Base-by-base conservation (phyloP, 2,797 vertebrate species). In the Catamblyrhynchus diadema region DNA sequence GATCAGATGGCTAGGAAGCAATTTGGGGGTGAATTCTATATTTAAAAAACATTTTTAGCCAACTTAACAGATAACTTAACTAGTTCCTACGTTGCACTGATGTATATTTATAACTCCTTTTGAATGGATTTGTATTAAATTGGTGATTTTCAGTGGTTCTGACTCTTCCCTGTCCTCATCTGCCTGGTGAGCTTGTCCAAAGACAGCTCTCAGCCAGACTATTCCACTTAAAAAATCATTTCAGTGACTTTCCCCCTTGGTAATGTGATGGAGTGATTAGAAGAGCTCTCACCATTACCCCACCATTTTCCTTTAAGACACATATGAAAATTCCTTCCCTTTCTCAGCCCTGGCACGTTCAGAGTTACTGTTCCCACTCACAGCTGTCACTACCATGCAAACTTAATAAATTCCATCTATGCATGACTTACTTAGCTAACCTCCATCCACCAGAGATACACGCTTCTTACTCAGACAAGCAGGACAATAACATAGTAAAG, bases 341-440 rank as follows among this genome's bases (percentile, higher is more conserved):
- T 95, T 91, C 96, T 87, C 64, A 95, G 82, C 94, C 93, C 69
- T 93, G 88, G 94, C 94, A 96, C 67, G 81, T 92, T 95, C 78
- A 64, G 88, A 97, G 92, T 93, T 94, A 95, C 95, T 95, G 96
- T 91, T 89, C 87, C 93, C 86, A 95, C 95, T 97, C 93, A 93
- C 50, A 96, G 90, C 92, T 97, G 95, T 94, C 94, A 95, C 86
- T 96, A 85, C 81, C 74, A 80, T 94, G 96, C 91, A 93, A 97
- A 96, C 91, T 95, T 98, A 97, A 96, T 88, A 96, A 97, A 95
- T 96, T 97, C 96, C 97, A 94, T 96, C 95, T 97, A 93, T 96
- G 88, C 94, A 90, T 96, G 65, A 97, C 94, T 97, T 96, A 96
- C 96, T 95, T 95, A 96, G 95, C 94, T 97, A 95, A 96, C 94